Evolutionary conservation across 2,113 vertebrate species (phyloP).

Genomic region (Ophiodon elongatus): DNA sequence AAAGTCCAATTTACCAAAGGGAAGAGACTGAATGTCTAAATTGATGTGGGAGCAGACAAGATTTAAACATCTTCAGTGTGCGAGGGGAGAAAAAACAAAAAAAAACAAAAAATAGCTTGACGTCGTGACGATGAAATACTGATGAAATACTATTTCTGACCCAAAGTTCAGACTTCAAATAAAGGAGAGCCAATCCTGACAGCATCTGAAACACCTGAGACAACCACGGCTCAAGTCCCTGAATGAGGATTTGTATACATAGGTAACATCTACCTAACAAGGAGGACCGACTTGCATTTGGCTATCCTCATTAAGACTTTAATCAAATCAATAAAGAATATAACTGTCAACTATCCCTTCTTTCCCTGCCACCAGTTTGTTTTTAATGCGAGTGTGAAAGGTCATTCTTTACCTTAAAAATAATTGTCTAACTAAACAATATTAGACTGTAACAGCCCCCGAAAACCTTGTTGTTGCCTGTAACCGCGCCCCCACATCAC

Average conservation of each 20-base stretch:
- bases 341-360: constrained; percentile 3
- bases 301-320: constrained; percentile 22
- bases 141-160: background rate
- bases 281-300: background rate
- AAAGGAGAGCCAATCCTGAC: background rate
- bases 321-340: background rate
- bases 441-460: background rate
- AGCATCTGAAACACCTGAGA: background rate
- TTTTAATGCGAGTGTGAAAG: background rate
- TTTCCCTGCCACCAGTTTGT: background rate
- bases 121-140: background rate
- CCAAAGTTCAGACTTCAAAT: background rate
- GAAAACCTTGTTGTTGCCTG: no score
- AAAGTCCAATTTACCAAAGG: constrained; percentile 35
- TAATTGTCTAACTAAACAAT: background rate
- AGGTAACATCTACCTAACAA: background rate
- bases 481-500: no score
- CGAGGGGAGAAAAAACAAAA: background rate
- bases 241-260: background rate
- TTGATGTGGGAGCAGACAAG: background rate
- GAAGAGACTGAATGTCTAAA: constrained; percentile 10
- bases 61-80: background rate
- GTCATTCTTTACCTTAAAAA: background rate
- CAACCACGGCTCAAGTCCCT: background rate
- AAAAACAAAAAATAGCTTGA: background rate